Evolutionary conservation across 2,797 vertebrate species (phyloP).

Genomic region (Liparis tanakae): DNA sequence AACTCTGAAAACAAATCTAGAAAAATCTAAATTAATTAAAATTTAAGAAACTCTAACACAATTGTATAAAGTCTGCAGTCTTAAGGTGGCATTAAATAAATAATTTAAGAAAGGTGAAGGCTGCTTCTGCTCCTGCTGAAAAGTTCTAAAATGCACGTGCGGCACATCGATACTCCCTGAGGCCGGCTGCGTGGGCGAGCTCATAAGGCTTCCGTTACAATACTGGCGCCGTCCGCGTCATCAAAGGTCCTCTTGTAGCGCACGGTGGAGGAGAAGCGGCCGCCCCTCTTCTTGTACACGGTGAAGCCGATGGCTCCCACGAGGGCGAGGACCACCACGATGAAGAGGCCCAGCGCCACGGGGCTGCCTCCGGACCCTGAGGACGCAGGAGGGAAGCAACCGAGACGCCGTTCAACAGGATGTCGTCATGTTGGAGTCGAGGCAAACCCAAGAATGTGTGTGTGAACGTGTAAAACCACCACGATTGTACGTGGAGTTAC

Average conservation of each 20-base stretch:
- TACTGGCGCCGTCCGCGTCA: conserved; percentile 78
- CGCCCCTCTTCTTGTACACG: conserved; percentile 77
- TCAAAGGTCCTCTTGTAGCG: conserved; percentile 83
- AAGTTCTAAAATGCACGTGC: conserved; percentile 46
- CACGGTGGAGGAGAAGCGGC: conserved; percentile 69
- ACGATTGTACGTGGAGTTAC: neutral
- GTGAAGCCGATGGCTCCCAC: conserved; percentile 53
- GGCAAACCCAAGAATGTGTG: conserved; percentile 4
- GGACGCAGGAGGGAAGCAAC: neutral
- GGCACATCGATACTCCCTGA: conserved; percentile 52
- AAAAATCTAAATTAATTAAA: conserved; percentile 42
- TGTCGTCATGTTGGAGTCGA: neutral
- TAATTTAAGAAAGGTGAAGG: conserved; percentile 37
- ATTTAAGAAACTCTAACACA: conserved; percentile 51
- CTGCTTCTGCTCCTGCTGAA: conserved; percentile 23
- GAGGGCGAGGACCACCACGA: conserved; percentile 70
- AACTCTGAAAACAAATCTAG: conserved; percentile 17
- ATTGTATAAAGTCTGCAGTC: conserved; percentile 14
- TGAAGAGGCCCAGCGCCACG: conserved; percentile 73
- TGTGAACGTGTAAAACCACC: neutral
- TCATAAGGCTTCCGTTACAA: conserved; percentile 73
- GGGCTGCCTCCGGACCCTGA: conserved; percentile 73
- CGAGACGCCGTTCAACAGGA: neutral
- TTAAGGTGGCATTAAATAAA: conserved; percentile 61
- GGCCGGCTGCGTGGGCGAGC: conserved; percentile 3